These are phyloP conservation scores for Zygothrica quintamaculata DNA, from an alignment of 2,888 invertebrate species.

Conservation along the genomic window DNA sequence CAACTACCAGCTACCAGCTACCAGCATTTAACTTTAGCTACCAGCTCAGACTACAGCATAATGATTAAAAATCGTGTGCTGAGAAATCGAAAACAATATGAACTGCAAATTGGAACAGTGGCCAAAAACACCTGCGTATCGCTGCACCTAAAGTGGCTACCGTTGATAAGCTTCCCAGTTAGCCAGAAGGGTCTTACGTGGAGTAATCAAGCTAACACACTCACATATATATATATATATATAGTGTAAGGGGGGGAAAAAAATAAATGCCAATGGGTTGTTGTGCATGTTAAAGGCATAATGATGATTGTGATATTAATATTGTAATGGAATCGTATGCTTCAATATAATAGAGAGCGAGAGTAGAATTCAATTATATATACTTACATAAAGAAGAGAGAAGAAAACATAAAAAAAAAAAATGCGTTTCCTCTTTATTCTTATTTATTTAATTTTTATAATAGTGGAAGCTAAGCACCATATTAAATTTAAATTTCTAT, in stretches of 20 bases:
- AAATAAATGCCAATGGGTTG: constrained; percentile 20
- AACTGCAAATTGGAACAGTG: constrained; percentile 72
- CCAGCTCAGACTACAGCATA: constrained; percentile 37
- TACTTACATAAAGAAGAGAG: too few species aligned
- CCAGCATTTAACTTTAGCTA: too few species aligned
- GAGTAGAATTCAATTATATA: not conserved
- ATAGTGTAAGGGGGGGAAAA: too few species aligned
- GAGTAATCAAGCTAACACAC: constrained; percentile 51
- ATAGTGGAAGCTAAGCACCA: too few species aligned
- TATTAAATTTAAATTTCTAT: too few species aligned
- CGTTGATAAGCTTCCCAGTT: constrained; percentile 53
- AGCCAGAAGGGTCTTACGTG: constrained; percentile 33
- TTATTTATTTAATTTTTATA: too few species aligned
- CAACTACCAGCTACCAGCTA: not conserved
- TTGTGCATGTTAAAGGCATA: constrained; percentile 36
- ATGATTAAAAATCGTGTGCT: constrained; percentile 76
- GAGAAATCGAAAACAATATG: constrained; percentile 69
- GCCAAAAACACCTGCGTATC: constrained; percentile 71
- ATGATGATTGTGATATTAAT: constrained; percentile 70
- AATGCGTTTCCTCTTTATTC: too few species aligned
- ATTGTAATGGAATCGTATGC: constrained; percentile 33
- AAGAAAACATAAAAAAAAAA: too few species aligned
- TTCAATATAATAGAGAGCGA: constrained; percentile 7
- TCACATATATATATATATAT: too few species aligned
- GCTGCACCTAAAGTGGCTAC: constrained; percentile 49